Base-by-base conservation (phyloP, 2,888 invertebrate genomes). In the Mellilla xanthometata region DNA sequence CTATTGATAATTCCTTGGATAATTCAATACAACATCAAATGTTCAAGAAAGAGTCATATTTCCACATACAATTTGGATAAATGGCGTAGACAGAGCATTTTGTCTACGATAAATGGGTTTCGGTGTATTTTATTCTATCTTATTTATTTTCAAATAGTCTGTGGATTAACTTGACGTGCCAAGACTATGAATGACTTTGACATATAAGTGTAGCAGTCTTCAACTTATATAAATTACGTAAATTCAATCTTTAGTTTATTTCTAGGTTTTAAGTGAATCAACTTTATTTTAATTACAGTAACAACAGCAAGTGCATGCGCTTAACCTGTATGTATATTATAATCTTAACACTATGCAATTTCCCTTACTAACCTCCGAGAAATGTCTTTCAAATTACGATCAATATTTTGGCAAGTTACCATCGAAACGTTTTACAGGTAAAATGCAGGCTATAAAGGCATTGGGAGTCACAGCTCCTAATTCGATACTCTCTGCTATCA, bases 361-460 rank as follows among this genome's bases (percentile, higher is more conserved):
- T 3, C 8, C 6, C 3, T 11, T n/a, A 23, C 24, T 35, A 35
- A 35, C 35, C 35, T 29, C 11, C 9, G 7, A 4, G 10, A 31
- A 3, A 23, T 3, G 2, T 23, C 12, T 34, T 22, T 4, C 19
- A 24, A 4, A 12, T 4, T 28, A 6, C 6, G 27, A 45, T 45
- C 39, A 44, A 38, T 49, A 44, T 47, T 49, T 45, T 39, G 30
- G 24, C 24, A 24, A 24, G 24, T 24, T 24, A 24, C 8, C 24
- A 24, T 7, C 24, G 24, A 7, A 24, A 6, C 15, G 15, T 19
- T 36, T 32, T 32, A 7, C 12, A 48, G 41, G 60, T 58, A 75
- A 60, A 61, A 89, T 89, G 89, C 84, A 87, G 75, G 87, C 85
- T 52, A 60, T 88, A 31, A 86, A 83, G 70, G 72, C 81, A 58